Evolutionary conservation across 2,888 invertebrate genomes (phyloP).

Genomic region (Habrosyne pyritoides): DNA sequence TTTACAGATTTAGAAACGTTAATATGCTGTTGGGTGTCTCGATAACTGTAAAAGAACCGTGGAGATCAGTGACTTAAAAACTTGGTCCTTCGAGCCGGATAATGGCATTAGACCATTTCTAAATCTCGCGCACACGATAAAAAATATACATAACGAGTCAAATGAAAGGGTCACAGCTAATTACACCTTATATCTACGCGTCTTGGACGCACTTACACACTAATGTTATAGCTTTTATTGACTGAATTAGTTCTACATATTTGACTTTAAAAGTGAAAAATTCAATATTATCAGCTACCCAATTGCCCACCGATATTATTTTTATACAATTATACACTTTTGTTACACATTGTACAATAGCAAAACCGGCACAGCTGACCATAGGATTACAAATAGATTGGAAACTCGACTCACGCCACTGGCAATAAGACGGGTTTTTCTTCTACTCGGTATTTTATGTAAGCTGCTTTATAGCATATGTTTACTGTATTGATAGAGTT

Average conservation of each 20-base stretch:
- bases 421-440: no score
- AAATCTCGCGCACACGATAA: conserved; percentile 47
- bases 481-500: no score
- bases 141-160: conserved; percentile 36
- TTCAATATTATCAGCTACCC: neutral
- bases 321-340: neutral
- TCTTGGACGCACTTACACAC: conserved; percentile 66
- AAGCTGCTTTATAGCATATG: no score
- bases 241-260: conserved; percentile 30
- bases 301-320: neutral
- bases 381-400: no score
- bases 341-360: neutral
- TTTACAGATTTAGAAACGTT: neutral
- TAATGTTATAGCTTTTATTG: conserved; percentile 48
- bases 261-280: conserved; percentile 12
- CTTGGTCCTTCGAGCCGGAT: conserved; percentile 57
- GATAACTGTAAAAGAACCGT: neutral
- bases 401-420: no score
- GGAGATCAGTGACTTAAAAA: conserved; percentile 53
- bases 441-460: no score
- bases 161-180: conserved; percentile 36
- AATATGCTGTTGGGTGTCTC: neutral
- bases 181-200: conserved; percentile 46
- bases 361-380: neutral
- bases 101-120: conserved; percentile 42